Percentiles rank a stretch among this genome's conserved stretches.
Evolutionary conservation across 2,797 vertebrate genomes (phyloP).

Genomic region (Mallotus villosus): DNA sequence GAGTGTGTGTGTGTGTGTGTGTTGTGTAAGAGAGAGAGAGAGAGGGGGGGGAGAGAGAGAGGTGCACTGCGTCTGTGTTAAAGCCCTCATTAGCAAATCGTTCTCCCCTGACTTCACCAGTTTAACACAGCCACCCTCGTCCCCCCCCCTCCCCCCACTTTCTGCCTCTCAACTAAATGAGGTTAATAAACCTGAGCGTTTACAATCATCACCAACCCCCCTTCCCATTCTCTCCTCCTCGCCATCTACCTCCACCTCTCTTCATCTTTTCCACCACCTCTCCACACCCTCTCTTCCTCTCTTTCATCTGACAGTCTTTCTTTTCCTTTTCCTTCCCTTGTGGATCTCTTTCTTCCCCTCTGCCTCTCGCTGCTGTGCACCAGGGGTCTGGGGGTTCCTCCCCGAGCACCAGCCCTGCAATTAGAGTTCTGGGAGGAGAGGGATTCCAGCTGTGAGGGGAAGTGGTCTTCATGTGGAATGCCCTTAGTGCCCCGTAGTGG

Average conservation of each 20-base stretch:
- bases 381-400: conserved; percentile 84
- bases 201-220: conserved; percentile 74
- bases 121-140: conserved; percentile 80
- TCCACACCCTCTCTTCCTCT: conserved; percentile 19
- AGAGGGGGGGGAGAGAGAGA: background rate
- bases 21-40: conserved; percentile 12
- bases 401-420: conserved; percentile 78
- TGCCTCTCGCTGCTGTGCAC: conserved; percentile 3
- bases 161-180: conserved; percentile 79
- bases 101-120: conserved; percentile 73
- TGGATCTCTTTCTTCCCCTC: conserved; percentile 30
- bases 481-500: conserved; percentile 64
- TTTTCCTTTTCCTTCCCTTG: conserved; percentile 70
- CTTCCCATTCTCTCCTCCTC: conserved; percentile 42
- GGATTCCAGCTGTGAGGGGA: conserved; percentile 66
- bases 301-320: conserved; percentile 11
- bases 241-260: conserved; percentile 27
- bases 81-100: conserved; percentile 84
- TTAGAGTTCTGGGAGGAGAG: conserved; percentile 75
- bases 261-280: conserved; percentile 49
- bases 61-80: conserved; percentile 50
- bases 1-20: conserved; percentile 30
- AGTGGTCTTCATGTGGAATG: conserved; percentile 30
- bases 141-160: conserved; percentile 74
- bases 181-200: conserved; percentile 91